Evolutionary conservation across 2,797 vertebrate species (phyloP), one percentile per base, ranked within the genome.

Genomic region (Crocodylus rhombifer): DNA sequence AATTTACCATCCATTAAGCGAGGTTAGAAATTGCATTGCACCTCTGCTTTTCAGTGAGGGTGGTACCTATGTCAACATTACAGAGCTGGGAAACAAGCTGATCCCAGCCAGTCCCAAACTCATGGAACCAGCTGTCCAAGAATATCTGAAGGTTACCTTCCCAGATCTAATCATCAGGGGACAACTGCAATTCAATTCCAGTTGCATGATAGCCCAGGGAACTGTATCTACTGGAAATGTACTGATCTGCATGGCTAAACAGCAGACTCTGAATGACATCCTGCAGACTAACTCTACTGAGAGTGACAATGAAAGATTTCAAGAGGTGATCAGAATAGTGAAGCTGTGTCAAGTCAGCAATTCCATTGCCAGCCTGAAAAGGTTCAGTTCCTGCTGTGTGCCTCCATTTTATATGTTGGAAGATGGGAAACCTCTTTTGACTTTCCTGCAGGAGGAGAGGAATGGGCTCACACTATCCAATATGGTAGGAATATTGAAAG

Each of bases 371-470:
- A 65, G 65, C 60, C 64, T 77, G 57, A 81, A 60, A 17, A 87
- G 55, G 56, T 62, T 62, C 28, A 55, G 73, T 33, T 61, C 61
- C 55, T 86, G 61, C 58, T 58, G 86, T 58, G n/a, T 77, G 20
- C 84, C 86, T 81, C 92, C 77, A 0, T 88, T 84, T 75, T 89
- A 57, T 75, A 51, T 85, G 55, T 57, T 91, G 62, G 92, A 89
- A 82, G 67, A 87, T 30, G 80, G 91, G 20, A 69, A 86, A 61
- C 73, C 62, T 0, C 61, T 91, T 30, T 79, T 95, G 57, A 16
- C 25, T n/a, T 95, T 92, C 62, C 79, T 95, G 61, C 92, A 94
- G 80, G 64, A 42, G 51, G 91, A 92, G 55, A 89, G 88, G 51
- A 94, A 95, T 84, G 77, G 87, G 7, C 88, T 92, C 13, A 84